Conservation (phyloP, 2,888 invertebrate species). For the Hirudinaria manillensis region DNA sequence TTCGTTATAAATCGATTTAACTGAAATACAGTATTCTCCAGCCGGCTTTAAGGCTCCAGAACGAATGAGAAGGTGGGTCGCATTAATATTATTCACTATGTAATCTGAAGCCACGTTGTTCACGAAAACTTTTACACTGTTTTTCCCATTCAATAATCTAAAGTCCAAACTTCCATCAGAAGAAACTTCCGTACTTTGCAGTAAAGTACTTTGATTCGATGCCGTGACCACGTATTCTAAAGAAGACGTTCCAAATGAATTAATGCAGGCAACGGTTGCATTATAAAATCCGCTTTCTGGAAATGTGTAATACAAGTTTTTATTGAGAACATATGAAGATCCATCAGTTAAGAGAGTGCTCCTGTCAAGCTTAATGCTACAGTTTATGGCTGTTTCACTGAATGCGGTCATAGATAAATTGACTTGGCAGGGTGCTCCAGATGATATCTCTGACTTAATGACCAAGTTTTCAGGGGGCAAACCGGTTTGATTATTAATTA, state of each 20-base stretch:
- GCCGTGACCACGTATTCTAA: slow-evolving; percentile 14
- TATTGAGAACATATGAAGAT: slow-evolving; percentile 3
- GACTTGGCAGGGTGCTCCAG: slow-evolving; percentile 21
- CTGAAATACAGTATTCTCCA: slow-evolving; percentile 32
- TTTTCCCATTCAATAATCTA: not conserved
- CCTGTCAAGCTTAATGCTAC: slow-evolving; percentile 39
- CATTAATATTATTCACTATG: not conserved
- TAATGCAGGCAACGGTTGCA: slow-evolving; percentile 42
- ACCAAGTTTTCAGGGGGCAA: slow-evolving; percentile 33
- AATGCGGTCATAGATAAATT: slow-evolving; percentile 26
- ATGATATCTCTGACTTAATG: slow-evolving; percentile 28
- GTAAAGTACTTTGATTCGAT: slow-evolving; percentile 8
- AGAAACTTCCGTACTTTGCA: slow-evolving; percentile 12
- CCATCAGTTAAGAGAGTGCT: slow-evolving; percentile 33
- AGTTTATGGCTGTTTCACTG: slow-evolving; percentile 25
- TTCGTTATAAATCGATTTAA: slow-evolving; percentile 8
- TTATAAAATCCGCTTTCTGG: slow-evolving; percentile 43
- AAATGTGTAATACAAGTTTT: slow-evolving; percentile 39
- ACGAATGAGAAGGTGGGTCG: not conserved
- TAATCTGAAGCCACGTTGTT: not conserved
- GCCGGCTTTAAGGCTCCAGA: not conserved
- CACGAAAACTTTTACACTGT: slow-evolving; percentile 19
- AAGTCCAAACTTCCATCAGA: slow-evolving; percentile 17
- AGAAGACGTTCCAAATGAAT: slow-evolving; percentile 42
- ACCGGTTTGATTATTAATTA: slow-evolving; percentile 36